These are phyloP conservation scores for Colius striatus DNA, from an alignment of 2,113 vertebrate genomes.

Conservation along the genomic window DNA sequence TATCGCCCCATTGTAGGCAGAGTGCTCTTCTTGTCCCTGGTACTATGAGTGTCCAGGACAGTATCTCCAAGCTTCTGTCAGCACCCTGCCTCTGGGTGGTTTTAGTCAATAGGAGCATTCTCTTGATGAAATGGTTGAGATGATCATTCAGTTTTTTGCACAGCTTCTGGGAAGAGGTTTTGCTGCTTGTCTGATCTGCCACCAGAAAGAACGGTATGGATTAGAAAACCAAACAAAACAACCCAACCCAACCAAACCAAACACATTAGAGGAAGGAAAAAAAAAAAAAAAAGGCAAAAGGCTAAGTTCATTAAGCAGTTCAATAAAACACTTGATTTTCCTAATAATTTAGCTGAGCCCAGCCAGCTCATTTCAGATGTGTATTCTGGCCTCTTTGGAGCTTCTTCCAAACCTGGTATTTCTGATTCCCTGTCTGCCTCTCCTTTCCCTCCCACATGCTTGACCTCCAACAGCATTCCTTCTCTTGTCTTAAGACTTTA, in stretches of 20 bases:
- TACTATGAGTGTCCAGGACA: background rate
- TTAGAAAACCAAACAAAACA: background rate
- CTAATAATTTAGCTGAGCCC: background rate
- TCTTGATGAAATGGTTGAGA: background rate
- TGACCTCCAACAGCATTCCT: slow-evolving; percentile 68
- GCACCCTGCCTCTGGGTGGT: background rate
- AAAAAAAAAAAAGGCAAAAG: background rate
- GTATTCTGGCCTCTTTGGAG: background rate
- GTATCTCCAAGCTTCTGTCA: background rate
- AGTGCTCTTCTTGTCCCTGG: background rate
- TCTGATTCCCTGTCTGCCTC: slow-evolving; percentile 19
- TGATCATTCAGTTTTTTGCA: background rate
- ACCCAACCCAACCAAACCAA: too few relatives aligned
- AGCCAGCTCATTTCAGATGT: background rate
- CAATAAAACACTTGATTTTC: background rate
- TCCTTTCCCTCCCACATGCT: slow-evolving; percentile 35
- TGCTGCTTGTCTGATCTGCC: background rate
- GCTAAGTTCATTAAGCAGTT: background rate
- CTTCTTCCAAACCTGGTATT: slow-evolving; percentile 41
- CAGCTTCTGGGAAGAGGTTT: background rate
- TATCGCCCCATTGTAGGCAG: background rate
- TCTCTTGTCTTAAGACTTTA: slow-evolving; percentile 49
- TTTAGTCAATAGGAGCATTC: background rate
- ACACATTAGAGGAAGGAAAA: too few relatives aligned
- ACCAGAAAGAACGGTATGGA: background rate